Evolutionary conservation across 35 echinoderm and acorn worm genomes (phyloP), one percentile per base, ranked within the genome.

Genomic region (Hemicentrotus pulcherrimus): DNA sequence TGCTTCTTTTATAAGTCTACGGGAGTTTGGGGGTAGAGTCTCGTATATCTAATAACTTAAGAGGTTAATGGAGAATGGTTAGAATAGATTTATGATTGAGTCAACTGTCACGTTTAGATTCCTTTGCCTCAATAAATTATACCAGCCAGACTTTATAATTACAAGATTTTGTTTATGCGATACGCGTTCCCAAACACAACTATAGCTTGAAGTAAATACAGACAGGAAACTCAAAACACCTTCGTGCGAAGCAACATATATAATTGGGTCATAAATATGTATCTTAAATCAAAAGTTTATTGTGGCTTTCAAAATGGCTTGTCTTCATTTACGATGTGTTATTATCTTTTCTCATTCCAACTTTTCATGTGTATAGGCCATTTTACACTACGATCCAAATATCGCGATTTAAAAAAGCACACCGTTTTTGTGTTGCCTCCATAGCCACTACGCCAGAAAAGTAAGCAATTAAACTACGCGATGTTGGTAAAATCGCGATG

Each of bases 191-290:
- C 7, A 55, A 55, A 55, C 50, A 55, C 2, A 55, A 55, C 50
- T 9, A 55, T 70, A 78, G 22, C 22, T n/a, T 28, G 0, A 22
- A 78, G 19, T 4, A n/a, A 78, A 78, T n/a, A 78, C 4, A 78
- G 4, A 78, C 2, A 78, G 19, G 65, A 78, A 78, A n/a, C 6
- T 78, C 18, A 78, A 70, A 70, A 78, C 65, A 78, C 65, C 65
- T 78, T 78, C 65, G 65, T 78, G 65, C 65, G 65, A 78, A 78
- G 65, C 65, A 78, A 78, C 65, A 78, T 22, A 78, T 78, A 78
- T 78, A 78, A 78, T 78, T 78, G 65, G 65, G 65, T n/a, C 28
- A 28, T 78, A 78, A 78, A 78, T 78, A 9, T 55, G 65, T 78
- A 78, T 24, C 65, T 28, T 78, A n/a, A 78, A 78, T 28, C 19